Conservation (phyloP, 2,888 invertebrate species). For the Acanthosepion lycidas region DNA sequence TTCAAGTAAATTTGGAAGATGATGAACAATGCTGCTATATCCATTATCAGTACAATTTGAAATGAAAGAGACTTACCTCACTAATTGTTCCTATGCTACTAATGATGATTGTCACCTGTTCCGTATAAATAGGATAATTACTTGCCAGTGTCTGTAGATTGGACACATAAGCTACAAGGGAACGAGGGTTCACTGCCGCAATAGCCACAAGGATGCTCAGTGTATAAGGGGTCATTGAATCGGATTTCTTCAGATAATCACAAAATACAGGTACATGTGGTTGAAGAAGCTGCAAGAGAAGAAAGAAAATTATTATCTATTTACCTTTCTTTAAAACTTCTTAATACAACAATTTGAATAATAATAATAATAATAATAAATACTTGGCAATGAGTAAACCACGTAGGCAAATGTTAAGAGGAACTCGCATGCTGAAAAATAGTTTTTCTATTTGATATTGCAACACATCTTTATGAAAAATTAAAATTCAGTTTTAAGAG, state of each 20-base stretch:
- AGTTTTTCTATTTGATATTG: too few relatives aligned
- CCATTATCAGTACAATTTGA: too few relatives aligned
- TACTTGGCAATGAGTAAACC: too few relatives aligned
- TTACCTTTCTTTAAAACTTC: neutral
- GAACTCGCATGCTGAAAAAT: too few relatives aligned
- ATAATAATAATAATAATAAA: too few relatives aligned
- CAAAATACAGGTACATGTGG: slow-evolving; percentile 87
- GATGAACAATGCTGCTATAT: too few relatives aligned
- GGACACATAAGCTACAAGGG: slow-evolving; percentile 83
- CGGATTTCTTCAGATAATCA: slow-evolving; percentile 80
- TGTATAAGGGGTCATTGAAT: slow-evolving; percentile 80
- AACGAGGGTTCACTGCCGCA: slow-evolving; percentile 82
- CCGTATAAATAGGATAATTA: slow-evolving; percentile 68
- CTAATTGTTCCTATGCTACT: slow-evolving; percentile 74
- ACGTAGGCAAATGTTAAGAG: too few relatives aligned
- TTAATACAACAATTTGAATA: too few relatives aligned
- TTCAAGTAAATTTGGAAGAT: too few relatives aligned
- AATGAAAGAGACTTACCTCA: slow-evolving; percentile 65
- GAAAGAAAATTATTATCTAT: neutral
- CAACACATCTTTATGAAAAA: too few relatives aligned
- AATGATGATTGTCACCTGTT: slow-evolving; percentile 72
- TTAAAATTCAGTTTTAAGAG: too few relatives aligned
- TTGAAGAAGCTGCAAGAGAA: slow-evolving; percentile 81
- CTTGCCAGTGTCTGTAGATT: slow-evolving; percentile 79
- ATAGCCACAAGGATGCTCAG: slow-evolving; percentile 85